Evolutionary conservation across 2,797 vertebrate species (phyloP).

Genomic region (Diceros bicornis): DNA sequence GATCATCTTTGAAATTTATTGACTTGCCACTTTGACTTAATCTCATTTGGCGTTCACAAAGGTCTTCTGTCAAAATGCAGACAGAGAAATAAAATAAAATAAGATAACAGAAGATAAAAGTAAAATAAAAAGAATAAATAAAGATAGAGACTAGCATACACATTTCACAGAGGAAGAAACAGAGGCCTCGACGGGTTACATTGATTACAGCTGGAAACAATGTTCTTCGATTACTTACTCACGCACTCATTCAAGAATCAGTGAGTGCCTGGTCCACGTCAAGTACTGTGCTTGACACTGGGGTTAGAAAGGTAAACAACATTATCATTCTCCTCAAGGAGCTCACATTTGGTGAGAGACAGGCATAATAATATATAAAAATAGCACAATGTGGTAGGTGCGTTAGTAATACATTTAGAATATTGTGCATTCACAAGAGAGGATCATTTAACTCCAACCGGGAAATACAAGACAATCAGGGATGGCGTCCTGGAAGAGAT

Average conservation of each 20-base stretch:
- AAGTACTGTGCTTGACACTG: neutral
- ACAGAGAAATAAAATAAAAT: neutral
- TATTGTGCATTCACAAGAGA: neutral
- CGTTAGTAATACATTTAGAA: neutral
- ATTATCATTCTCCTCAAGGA: neutral
- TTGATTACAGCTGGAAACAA: neutral
- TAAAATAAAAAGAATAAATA: neutral
- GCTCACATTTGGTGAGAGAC: neutral
- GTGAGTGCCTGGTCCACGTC: neutral
- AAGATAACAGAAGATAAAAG: no score
- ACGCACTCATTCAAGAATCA: neutral
- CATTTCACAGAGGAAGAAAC: neutral
- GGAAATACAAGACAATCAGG: neutral
- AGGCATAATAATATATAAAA: neutral
- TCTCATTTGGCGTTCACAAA: neutral
- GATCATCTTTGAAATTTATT: neutral
- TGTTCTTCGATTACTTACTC: conserved; percentile 14
- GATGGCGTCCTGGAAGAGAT: neutral
- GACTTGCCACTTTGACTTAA: neutral
- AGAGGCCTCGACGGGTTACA: neutral
- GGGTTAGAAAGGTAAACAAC: neutral
- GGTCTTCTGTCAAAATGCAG: neutral
- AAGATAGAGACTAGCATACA: neutral
- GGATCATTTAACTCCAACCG: neutral
- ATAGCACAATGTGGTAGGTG: neutral